These are phyloP conservation scores for Rhopalosiphum padi DNA, from an alignment of 1,140 invertebrate genomes.

Conservation along the genomic window DNA sequence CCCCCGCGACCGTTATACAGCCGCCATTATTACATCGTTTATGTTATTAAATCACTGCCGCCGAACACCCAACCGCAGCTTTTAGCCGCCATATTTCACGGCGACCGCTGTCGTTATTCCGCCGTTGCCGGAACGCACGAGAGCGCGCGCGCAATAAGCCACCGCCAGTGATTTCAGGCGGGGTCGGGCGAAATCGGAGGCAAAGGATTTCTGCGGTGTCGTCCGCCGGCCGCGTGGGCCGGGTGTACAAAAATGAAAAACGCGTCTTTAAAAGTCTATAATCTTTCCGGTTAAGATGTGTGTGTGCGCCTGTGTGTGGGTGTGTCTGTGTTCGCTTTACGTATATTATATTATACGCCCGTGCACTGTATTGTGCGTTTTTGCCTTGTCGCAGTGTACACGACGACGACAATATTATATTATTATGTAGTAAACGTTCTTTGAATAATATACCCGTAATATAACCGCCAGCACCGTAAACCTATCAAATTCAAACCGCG, in stretches of 20 bases:
- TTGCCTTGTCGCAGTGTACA: no score
- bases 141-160: background rate
- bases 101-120: background rate
- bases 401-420: no score
- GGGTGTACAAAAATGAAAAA: background rate
- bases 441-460: no score
- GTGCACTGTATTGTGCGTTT: no score
- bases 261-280: background rate
- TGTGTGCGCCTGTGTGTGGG: no score
- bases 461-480: no score
- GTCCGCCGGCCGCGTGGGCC: background rate
- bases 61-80: conserved; percentile 54
- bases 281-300: background rate
- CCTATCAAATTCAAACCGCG: no score
- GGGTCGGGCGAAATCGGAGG: background rate
- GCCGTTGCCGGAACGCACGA: background rate
- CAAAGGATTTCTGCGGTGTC: background rate
- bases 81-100: conserved; percentile 55
- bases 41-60: conserved; percentile 56
- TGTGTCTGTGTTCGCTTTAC: background rate
- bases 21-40: conserved; percentile 56
- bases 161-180: background rate
- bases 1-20: conserved; percentile 9
- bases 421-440: no score
- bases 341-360: no score